Evolutionary conservation across 1,140 invertebrate species (phyloP).

Genomic region (honey bee (Apis mellifera)): Amel_HAv3.1 CM009933.2:5887501-5888000

Average conservation of each 20-base stretch:
- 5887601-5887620: too few species aligned
- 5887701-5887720: not conserved
- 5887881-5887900: not conserved
- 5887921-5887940: not conserved
- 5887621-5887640: too few species aligned
- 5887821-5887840: slow-evolving; percentile 24
- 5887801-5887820: slow-evolving; percentile 39
- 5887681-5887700: not conserved
- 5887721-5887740: not conserved
- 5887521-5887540: too few species aligned
- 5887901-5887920: not conserved
- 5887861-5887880: slow-evolving; percentile 21
- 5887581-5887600: too few species aligned
- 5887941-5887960: slow-evolving; percentile 25
- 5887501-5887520: too few species aligned
- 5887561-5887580: too few species aligned
- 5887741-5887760: not conserved
- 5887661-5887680: not conserved
- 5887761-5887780: not conserved
- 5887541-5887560: too few species aligned
- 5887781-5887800: slow-evolving; percentile 3
- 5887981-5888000: not conserved
- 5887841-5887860: slow-evolving; percentile 32
- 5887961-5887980: not conserved
- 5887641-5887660: too few species aligned